A percentile compares a stretch with the other conserved stretches of the same genome.
These are phyloP conservation scores for Dolichotis patagonum DNA, from an alignment of 2,113 vertebrate species.

Conservation along the genomic window DNA sequence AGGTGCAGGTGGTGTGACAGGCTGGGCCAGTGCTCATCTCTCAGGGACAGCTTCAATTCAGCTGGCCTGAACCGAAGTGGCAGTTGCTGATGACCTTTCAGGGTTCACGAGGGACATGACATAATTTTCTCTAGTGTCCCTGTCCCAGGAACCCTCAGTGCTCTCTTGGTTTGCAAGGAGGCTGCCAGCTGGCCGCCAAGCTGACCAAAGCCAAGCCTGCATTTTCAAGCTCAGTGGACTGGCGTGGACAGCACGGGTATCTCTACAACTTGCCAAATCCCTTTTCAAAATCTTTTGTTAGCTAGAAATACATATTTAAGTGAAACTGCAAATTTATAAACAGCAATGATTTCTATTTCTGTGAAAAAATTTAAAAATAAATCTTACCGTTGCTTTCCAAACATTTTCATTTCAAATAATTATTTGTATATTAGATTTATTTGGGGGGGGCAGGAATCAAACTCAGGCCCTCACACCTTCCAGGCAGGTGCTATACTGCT, in stretches of 20 bases:
- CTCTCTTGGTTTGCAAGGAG: not conserved
- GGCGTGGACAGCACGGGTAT: not conserved
- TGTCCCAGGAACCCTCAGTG: not conserved
- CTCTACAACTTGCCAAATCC: not conserved
- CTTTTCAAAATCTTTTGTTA: not conserved
- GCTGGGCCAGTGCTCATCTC: not conserved
- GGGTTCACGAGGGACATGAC: not conserved
- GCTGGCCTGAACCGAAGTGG: not conserved
- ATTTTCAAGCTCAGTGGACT: not conserved
- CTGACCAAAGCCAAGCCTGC: not conserved
- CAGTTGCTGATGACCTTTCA: not conserved
- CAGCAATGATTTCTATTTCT: not conserved
- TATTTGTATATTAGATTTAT: not conserved
- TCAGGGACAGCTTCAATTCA: not conserved
- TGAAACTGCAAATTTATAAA: not conserved
- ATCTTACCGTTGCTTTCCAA: not conserved
- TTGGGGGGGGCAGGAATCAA: too few species aligned
- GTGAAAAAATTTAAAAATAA: not conserved
- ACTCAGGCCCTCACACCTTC: too few species aligned
- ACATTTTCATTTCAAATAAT: not conserved
- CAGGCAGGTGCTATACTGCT: too few species aligned
- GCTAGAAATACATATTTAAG: not conserved
- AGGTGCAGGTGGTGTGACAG: conserved; percentile 22
- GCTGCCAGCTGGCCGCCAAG: not conserved
- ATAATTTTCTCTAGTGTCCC: not conserved